Evolutionary conservation across 2,797 vertebrate species (phyloP).

Genomic region (Mormyrops boulengeri): DNA sequence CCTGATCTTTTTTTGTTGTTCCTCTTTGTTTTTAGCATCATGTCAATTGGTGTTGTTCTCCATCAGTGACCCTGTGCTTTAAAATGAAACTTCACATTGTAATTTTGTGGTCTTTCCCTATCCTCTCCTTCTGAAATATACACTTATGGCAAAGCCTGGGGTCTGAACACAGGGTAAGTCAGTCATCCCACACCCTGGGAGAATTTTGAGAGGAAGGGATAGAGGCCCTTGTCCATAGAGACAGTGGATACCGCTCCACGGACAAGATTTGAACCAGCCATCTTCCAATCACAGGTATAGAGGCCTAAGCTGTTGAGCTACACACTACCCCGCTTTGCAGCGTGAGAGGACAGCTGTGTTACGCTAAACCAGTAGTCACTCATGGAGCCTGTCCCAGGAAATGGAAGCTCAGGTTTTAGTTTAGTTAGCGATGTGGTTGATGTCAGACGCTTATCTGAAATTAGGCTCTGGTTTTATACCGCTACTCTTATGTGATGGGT

Average conservation of each 20-base stretch:
- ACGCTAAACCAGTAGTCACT: neutral
- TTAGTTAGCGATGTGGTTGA: too few species aligned
- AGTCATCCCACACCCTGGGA: neutral
- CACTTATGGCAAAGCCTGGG: neutral
- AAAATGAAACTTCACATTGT: neutral
- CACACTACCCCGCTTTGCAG: neutral
- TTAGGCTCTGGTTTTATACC: neutral
- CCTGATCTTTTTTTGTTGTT: neutral
- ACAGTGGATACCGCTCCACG: neutral
- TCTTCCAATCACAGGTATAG: neutral
- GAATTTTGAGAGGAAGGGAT: neutral
- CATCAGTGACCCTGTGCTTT: neutral
- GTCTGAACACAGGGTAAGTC: neutral
- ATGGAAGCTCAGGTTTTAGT: neutral
- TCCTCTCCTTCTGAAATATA: neutral
- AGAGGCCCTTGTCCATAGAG: neutral
- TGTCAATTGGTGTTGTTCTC: neutral
- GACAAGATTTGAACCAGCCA: neutral
- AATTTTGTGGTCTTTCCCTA: neutral
- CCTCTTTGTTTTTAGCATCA: neutral
- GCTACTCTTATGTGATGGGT: neutral
- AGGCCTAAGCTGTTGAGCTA: neutral
- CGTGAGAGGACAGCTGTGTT: too few species aligned
- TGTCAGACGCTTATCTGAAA: neutral
- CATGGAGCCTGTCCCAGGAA: neutral